phyloP scores from a whole-genome alignment of 2,888 invertebrate genomes.

The Cantharis rustica region DNA sequence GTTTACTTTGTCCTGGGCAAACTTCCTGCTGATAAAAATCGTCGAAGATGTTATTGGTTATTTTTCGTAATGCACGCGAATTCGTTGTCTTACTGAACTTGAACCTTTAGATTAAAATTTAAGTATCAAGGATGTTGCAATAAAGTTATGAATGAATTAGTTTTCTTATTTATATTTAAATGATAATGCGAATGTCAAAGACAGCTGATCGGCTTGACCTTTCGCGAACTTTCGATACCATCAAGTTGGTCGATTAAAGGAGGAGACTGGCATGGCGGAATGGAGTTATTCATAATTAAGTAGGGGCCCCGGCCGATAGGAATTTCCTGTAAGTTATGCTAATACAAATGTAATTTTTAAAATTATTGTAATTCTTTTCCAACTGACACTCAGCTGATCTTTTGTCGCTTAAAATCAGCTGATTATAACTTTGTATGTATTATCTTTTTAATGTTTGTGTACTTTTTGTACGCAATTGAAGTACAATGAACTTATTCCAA shows the following conservation, averaged over 20 bases:
- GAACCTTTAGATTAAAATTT: constrained; percentile 11
- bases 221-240: constrained; percentile 24
- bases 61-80: constrained; percentile 22
- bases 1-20: constrained; percentile 24
- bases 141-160: constrained; percentile 33
- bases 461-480: constrained; percentile 30
- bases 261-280: constrained; percentile 9
- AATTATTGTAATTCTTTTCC: not conserved
- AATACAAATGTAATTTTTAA: constrained; percentile 2
- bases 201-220: constrained; percentile 39
- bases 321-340: constrained; percentile 23
- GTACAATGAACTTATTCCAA: constrained; percentile 30
- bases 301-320: constrained; percentile 6
- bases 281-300: constrained; percentile 28
- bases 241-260: constrained; percentile 10
- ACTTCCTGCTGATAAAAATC: constrained; percentile 23
- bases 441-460: constrained; percentile 29
- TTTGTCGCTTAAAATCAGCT: constrained; percentile 24
- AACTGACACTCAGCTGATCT: constrained; percentile 19
- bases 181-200: constrained; percentile 33
- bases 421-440: constrained; percentile 22
- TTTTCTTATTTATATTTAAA: constrained; percentile 23
- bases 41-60: not conserved
- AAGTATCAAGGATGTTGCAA: constrained; percentile 25
- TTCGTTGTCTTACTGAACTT: constrained; percentile 16